These are phyloP conservation scores for Otolemur garnettii DNA, from an alignment of 2,113 vertebrate species.

Conservation along the genomic window DNA sequence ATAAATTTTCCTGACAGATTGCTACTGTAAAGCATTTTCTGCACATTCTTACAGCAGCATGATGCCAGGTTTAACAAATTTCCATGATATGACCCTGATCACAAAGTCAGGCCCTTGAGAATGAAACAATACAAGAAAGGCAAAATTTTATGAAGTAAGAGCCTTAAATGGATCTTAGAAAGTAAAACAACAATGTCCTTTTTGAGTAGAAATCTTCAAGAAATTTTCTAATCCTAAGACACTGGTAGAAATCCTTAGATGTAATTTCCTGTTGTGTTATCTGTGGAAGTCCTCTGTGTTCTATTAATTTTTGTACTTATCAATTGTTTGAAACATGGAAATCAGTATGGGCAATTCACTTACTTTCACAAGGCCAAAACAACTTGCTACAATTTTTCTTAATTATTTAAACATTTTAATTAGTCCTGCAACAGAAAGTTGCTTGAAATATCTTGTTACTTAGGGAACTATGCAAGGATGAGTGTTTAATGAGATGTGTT, in stretches of 20 bases:
- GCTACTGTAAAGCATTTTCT: constrained; percentile 6
- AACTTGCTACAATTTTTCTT: constrained; percentile 2
- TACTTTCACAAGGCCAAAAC: constrained; percentile 18
- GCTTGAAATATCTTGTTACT: background rate
- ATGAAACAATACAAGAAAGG: constrained; percentile 31
- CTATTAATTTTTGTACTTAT: background rate
- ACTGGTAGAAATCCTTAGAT: background rate
- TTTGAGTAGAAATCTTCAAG: background rate
- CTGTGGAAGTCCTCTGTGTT: background rate
- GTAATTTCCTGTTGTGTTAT: background rate
- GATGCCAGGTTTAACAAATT: constrained; percentile 62
- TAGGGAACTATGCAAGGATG: background rate
- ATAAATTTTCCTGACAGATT: constrained; percentile 49
- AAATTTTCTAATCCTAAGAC: background rate
- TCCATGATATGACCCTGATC: constrained; percentile 48
- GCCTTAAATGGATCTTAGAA: background rate
- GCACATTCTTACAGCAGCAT: background rate
- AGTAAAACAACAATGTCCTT: constrained; percentile 4
- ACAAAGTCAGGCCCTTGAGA: constrained; percentile 63
- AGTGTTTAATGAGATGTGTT: background rate
- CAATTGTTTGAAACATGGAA: background rate
- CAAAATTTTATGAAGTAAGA: background rate
- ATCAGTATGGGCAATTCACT: background rate
- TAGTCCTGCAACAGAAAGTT: background rate
- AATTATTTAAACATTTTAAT: constrained; percentile 20